Percentiles rank a stretch among this genome's conserved stretches.
Evolutionary conservation across 2,113 vertebrate species (phyloP).

Genomic region (Aramus guarauna): DNA sequence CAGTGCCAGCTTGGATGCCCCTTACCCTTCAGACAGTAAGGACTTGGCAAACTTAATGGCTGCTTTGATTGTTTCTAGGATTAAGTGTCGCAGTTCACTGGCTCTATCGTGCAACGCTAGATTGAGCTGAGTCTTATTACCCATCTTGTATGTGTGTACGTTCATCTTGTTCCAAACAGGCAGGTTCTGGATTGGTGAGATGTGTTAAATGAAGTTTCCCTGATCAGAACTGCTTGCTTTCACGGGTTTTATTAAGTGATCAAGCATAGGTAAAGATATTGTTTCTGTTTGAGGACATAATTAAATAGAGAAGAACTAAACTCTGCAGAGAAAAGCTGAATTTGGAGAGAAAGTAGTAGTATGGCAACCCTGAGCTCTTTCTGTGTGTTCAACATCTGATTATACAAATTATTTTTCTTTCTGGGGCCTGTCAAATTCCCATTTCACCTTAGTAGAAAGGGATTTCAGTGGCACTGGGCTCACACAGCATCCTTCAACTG

Average conservation of each 20-base stretch:
- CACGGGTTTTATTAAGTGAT: neutral
- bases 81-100: neutral
- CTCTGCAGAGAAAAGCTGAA: neutral
- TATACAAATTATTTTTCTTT: neutral
- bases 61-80: neutral
- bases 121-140: neutral
- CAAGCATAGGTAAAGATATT: neutral
- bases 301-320: neutral
- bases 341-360: neutral
- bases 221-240: neutral
- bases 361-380: neutral
- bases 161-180: neutral
- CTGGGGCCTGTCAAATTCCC: neutral
- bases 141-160: fast-evolving
- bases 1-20: neutral
- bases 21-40: neutral
- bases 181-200: neutral
- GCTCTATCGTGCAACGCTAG: neutral
- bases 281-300: neutral
- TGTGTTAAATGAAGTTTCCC: neutral
- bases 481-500: neutral
- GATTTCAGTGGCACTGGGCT: neutral
- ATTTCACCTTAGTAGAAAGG: neutral
- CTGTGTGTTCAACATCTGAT: neutral
- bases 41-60: neutral